phyloP scores from a whole-genome alignment of 1,140 invertebrate species.

The Grapholita molesta region DNA sequence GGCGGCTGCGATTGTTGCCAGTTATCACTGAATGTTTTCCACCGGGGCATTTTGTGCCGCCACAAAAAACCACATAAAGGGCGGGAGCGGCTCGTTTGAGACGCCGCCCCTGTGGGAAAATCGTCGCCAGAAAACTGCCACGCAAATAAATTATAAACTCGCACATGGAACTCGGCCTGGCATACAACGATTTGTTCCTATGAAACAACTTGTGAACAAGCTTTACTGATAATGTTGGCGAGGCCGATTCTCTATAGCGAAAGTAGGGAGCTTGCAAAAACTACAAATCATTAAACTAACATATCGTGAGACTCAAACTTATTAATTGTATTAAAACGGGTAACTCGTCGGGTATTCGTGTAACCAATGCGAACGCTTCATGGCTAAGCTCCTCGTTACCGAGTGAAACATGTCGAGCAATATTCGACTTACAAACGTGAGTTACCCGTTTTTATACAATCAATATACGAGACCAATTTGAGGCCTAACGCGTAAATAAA shows the following conservation, averaged over 20 bases:
- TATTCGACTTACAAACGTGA: too few species aligned
- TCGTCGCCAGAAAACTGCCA: conserved; percentile 75
- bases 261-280: too few species aligned
- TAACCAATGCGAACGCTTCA: too few species aligned
- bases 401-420: too few species aligned
- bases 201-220: conserved; percentile 32
- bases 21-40: conserved; percentile 77
- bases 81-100: conserved; percentile 72
- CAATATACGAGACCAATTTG: too few species aligned
- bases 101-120: conserved; percentile 75
- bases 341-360: too few species aligned
- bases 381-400: too few species aligned
- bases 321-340: too few species aligned
- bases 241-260: neutral
- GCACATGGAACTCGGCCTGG: conserved; percentile 61
- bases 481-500: neutral
- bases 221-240: conserved; percentile 31
- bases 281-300: too few species aligned
- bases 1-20: conserved; percentile 74
- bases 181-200: conserved; percentile 44
- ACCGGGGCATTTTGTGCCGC: conserved; percentile 68
- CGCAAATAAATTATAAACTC: conserved; percentile 76
- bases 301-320: too few species aligned
- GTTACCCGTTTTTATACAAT: too few species aligned
- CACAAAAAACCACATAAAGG: conserved; percentile 76